Evolutionary conservation across 1,140 invertebrate species (phyloP), one percentile per base, ranked within the genome.

Genomic region (Sipha flava): DNA sequence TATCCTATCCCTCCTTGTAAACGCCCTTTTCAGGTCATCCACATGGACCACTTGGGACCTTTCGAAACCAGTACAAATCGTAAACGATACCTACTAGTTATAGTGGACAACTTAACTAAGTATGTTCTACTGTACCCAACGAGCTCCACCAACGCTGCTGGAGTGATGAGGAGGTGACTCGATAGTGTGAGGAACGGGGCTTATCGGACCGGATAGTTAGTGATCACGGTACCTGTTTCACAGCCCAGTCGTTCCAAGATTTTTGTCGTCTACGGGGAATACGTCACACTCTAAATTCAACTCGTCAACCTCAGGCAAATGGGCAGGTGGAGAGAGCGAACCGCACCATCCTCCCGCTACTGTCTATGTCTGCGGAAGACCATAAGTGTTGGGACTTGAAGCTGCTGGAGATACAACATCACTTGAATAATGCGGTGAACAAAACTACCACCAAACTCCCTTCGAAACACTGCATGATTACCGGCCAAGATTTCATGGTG

Each of bases 31-130:
- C 12, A 31, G 14, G 14, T 21, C 5, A 21, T 40, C 21, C 77
- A 79, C 29, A 14, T 66, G 23, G 57, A 79, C n/a, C 59, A 64
- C 16, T 47, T 79, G 29, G 77, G 57, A 16, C 77, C 77, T 3
- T 79, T 79, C 26, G 23, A 23, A 43, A 29, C 57, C 12, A 79
- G 31, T 21, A 37, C 31, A 2, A 40, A 23, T 6, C 2, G 57
- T 6, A 79, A 79, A 29, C n/a, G 16, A n/a, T 43, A 21, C 21
- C 4, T 79, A 10, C 45, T 79, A 9, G 75, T 79, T 2, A 12
- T 64, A 16, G 31, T 79, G 1, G 75, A 79, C 18, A 79, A 79
- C 29, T 31, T 79, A n/a, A 79, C 75, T 6, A 79, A 79, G n/a
- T 79, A 59, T 29, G 57, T 79, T 14, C 14, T 23, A 5, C 16